Base-by-base conservation (phyloP, 92 coral and sea anemone species). In the Actinernus sp. region DNA sequence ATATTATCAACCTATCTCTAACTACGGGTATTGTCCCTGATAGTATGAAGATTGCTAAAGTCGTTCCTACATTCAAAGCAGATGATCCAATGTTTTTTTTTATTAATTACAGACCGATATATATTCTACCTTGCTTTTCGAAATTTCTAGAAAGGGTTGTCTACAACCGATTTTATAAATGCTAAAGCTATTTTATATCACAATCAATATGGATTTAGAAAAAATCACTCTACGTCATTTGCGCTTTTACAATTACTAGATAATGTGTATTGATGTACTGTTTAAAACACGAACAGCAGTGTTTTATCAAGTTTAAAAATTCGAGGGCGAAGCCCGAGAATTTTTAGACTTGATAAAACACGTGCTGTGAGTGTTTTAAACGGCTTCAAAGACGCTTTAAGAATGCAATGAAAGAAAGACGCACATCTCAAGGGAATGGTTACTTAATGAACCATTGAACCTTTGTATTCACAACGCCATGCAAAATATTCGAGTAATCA, bases 121-220 rank as follows among this genome's bases (percentile, higher is more conserved):
- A 61, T 17, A 21, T 58, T 1, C 16, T 58, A 36, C 29, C 64
- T 30, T 46, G 49, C 7, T 55, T 67, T 53, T 51, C 62, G 37
- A 58, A 58, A 19, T 20, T 58, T 3, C 44, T 40, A 3, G 28
- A 19, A 3, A 14, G n/a, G 26, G 32, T 76, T 52, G 52, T 56
- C 4, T 76, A 54, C 39, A 75, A 63, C 31, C n/a, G 56, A 31
- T 19, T 76, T 48, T 38, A 21, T 76, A 30, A 61, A 44, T 46
- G 21, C 55, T 23, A 19, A 49, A 39, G 40, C 24, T 44, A 65
- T 65, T 41, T 39, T 76, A n/a, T 44, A 38, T 48, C 59, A 64
- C 2, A 49, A 76, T 17, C 83, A 76, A 34, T 65, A 36, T 33
- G 83, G 75, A 23, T 76, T 76, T 49, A 43, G 83, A 22, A 76